A percentile compares a stretch with the other conserved stretches of the same genome.
These are phyloP conservation scores for Scelioninae gen. 2 DNA, from an alignment of 2,888 invertebrate genomes.

Conservation along the genomic window DNA sequence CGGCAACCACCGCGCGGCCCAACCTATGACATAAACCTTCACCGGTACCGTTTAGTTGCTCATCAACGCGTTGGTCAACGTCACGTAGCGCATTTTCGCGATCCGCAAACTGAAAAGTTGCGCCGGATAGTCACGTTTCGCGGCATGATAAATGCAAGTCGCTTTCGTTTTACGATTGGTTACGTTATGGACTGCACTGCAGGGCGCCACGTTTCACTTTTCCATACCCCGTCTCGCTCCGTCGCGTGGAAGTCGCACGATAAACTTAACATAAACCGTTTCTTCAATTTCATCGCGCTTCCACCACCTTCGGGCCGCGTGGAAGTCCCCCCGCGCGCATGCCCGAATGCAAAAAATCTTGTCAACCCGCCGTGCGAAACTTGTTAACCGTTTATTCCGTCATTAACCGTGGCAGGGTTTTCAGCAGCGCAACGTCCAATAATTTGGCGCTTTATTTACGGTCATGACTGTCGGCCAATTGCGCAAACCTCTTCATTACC, in stretches of 20 bases:
- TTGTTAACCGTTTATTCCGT: constrained; percentile 7
- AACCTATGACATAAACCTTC: constrained; percentile 26
- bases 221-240: constrained; percentile 38
- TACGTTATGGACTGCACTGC: constrained; percentile 42
- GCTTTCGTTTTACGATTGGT: constrained; percentile 55
- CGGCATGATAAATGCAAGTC: constrained; percentile 50
- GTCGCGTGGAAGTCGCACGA: constrained; percentile 38
- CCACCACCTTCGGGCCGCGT: not conserved
- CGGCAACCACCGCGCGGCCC: constrained; percentile 3
- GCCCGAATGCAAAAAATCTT: constrained; percentile 6
- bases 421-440: constrained; percentile 4
- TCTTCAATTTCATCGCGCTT: constrained; percentile 30
- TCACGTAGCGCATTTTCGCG: constrained; percentile 46
- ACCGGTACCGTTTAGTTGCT: constrained; percentile 34
- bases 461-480: constrained; percentile 6
- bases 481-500: constrained; percentile 16
- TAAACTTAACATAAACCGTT: constrained; percentile 42
- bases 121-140: constrained; percentile 51
- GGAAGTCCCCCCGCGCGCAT: constrained; percentile 6
- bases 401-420: not conserved
- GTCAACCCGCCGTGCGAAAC: not conserved
- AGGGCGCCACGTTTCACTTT: constrained; percentile 53
- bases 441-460: constrained; percentile 8
- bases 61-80: constrained; percentile 37
- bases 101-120: constrained; percentile 45